Evolutionary conservation across 2,113 vertebrate species (phyloP).

Genomic region (Peromyscus leucopus): DNA sequence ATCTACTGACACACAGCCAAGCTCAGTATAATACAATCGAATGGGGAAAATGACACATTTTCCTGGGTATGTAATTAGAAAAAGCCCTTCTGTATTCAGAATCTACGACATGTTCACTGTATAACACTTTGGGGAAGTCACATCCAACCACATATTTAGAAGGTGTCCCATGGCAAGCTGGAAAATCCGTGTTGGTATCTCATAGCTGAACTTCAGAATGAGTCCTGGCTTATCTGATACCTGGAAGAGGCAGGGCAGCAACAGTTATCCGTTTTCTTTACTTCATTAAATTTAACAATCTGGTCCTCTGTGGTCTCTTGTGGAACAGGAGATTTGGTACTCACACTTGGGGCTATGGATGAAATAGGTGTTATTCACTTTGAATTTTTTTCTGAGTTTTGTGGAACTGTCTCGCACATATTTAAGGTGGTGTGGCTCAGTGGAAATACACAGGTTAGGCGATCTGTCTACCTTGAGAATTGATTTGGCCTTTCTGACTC

Average conservation of each 20-base stretch:
- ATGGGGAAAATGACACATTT: constrained; percentile 54
- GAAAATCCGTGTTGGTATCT: constrained; percentile 62
- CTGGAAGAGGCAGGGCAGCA: constrained; percentile 57
- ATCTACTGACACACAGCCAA: constrained; percentile 57
- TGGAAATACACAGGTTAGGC: neutral
- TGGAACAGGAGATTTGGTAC: constrained; percentile 56
- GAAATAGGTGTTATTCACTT: neutral
- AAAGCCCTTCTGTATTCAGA: neutral
- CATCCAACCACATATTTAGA: constrained; percentile 67
- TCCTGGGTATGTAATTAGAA: constrained; percentile 40
- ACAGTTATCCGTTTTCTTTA: constrained; percentile 77
- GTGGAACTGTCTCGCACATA: neutral
- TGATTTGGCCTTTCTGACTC: constrained; percentile 11
- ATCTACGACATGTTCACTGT: constrained; percentile 50
- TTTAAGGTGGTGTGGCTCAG: neutral
- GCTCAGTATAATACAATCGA: neutral
- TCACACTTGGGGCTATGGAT: constrained; percentile 7
- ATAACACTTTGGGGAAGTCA: constrained; percentile 24
- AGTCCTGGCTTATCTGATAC: constrained; percentile 73
- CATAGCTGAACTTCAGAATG: constrained; percentile 52
- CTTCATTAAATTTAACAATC: constrained; percentile 61
- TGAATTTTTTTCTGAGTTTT: constrained; percentile 3
- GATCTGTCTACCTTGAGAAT: neutral
- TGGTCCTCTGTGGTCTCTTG: constrained; percentile 48
- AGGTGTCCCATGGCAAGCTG: constrained; percentile 70